These are phyloP conservation scores for Zapus hudsonius DNA, from an alignment of 2,113 vertebrate species.

Conservation along the genomic window DNA sequence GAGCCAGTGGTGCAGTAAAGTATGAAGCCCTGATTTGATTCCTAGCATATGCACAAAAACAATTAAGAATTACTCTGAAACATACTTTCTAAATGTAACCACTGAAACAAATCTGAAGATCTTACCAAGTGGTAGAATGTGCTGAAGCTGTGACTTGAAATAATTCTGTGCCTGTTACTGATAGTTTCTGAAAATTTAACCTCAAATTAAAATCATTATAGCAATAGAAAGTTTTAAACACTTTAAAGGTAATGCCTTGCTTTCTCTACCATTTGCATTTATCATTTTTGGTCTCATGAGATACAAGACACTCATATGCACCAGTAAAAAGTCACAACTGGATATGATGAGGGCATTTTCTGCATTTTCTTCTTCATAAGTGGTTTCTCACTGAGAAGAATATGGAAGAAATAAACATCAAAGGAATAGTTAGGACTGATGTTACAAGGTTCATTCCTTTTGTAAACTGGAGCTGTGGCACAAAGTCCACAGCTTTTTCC, in stretches of 20 bases:
- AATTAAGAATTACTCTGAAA: constrained; percentile 24
- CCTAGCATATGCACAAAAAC: background rate
- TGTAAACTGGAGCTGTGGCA: constrained; percentile 33
- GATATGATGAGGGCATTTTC: background rate
- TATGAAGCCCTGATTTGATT: background rate
- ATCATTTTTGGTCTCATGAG: background rate
- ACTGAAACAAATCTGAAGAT: constrained; percentile 10
- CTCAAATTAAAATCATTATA: background rate
- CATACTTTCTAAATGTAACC: background rate
- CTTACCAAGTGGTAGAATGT: background rate
- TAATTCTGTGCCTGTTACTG: background rate
- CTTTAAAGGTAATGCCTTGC: too few species aligned
- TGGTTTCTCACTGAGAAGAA: background rate
- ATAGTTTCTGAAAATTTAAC: constrained; percentile 1
- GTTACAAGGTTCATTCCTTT: constrained; percentile 45
- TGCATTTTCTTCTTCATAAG: background rate
- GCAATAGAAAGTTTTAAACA: background rate
- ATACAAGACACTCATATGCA: background rate
- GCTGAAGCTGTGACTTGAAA: background rate
- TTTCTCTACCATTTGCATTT: background rate
- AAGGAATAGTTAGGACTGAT: background rate
- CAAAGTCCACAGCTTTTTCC: constrained; percentile 59
- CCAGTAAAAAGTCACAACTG: background rate
- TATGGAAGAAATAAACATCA: background rate
- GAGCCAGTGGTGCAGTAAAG: background rate